These are phyloP conservation scores for Meliscaeva auricollis DNA, from an alignment of 2,888 invertebrate genomes.

Conservation along the genomic window DNA sequence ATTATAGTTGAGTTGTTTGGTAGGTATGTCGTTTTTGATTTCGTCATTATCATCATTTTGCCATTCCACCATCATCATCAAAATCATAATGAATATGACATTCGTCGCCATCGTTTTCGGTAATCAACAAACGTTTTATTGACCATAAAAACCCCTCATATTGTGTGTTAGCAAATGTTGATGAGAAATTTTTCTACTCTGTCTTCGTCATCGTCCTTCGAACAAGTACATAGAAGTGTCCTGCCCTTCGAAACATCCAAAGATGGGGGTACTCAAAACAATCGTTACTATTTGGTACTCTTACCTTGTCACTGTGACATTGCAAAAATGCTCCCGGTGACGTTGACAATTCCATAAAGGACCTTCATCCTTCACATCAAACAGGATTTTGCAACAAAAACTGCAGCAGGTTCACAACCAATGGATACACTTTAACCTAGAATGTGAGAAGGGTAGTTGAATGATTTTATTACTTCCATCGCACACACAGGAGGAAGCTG, in stretches of 20 bases:
- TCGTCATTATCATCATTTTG: slow-evolving; percentile 22
- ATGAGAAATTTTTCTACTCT: slow-evolving; percentile 24
- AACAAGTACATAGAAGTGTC: no score
- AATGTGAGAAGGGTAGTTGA: background rate
- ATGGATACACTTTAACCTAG: background rate
- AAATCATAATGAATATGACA: background rate
- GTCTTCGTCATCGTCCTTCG: background rate
- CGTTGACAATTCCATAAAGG: background rate
- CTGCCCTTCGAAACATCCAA: background rate
- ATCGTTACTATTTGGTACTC: background rate
- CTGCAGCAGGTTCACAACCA: background rate
- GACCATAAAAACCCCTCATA: slow-evolving; percentile 46
- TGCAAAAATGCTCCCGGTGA: background rate
- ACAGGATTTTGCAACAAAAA: background rate
- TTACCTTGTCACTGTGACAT: background rate
- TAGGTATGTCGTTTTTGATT: slow-evolving; percentile 28
- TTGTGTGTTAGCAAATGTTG: background rate
- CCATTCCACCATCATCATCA: slow-evolving; percentile 12
- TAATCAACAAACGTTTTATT: slow-evolving; percentile 63
- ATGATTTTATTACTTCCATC: slow-evolving; percentile 17
- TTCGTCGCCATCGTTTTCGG: slow-evolving; percentile 33
- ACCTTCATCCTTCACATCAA: slow-evolving; percentile 3
- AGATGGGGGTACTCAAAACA: background rate
- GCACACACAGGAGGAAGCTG: background rate
- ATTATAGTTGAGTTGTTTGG: background rate